Evolutionary conservation across 2,888 invertebrate species (phyloP).

Genomic region (Zhengitettix transpicula): DNA sequence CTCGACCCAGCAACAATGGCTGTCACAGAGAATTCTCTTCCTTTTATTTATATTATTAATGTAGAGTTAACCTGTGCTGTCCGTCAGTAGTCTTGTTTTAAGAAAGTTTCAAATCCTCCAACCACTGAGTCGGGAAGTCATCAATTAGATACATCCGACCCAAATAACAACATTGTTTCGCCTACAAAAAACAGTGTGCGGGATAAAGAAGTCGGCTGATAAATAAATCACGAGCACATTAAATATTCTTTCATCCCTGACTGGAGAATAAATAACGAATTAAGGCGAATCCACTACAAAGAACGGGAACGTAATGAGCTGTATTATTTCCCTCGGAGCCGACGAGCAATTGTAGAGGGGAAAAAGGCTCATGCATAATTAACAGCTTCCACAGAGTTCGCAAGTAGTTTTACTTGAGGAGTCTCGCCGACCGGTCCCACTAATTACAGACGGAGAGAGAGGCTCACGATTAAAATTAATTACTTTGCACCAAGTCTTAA

Average conservation of each 20-base stretch:
- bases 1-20: too few relatives aligned
- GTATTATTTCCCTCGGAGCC: background rate
- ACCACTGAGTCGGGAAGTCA: too few relatives aligned
- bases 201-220: too few relatives aligned
- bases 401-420: constrained; percentile 6
- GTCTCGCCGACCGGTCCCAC: constrained; percentile 6
- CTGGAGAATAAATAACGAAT: background rate
- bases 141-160: too few relatives aligned
- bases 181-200: too few relatives aligned
- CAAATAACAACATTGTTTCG: too few relatives aligned
- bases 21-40: too few relatives aligned
- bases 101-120: too few relatives aligned
- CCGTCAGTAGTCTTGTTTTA: too few relatives aligned
- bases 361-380: constrained; percentile 9
- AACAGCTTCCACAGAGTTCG: constrained; percentile 8
- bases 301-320: background rate
- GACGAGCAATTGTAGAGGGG: background rate
- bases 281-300: background rate
- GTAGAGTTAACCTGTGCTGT: too few relatives aligned
- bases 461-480: constrained; percentile 13
- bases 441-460: constrained; percentile 9
- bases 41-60: too few relatives aligned
- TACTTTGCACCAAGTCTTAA: constrained; percentile 10
- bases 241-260: background rate
- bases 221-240: too few relatives aligned